Base-by-base conservation (phyloP, 2,113 vertebrate species). In the Dermatemys mawii region DNA sequence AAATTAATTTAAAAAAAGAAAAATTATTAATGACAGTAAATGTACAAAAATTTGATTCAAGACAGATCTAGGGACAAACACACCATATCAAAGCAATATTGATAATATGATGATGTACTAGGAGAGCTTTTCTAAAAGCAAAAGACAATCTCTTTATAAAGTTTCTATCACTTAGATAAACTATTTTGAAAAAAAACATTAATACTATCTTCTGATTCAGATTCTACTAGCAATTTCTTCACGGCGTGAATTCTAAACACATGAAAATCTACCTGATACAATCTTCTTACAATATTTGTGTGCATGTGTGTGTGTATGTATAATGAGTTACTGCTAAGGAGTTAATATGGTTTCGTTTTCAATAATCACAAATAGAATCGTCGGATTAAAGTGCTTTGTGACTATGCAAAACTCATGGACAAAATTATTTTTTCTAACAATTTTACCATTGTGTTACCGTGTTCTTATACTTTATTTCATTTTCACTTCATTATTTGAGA, bases 341-440 rank as follows among this genome's bases (percentile, higher is more conserved):
- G 55, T 60, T 60, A 32, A 8, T 70, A 38, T 70, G 63, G 63
- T 70, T 70, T 35, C 63, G 1, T 38, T 70, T 70, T 70, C 32
- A 70, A 22, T n/a, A 38, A 70, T 11, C 19, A 70, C n/a, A 38
- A 38, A n/a, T 19, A 73, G 4, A 73, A 73, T 5, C 10, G 9
- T 70, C 8, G 2, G 1, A 26, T 0, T 1, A 6, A 86, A 22
- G 1, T 1, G 70, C 35, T 22, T 73, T 73, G n/a, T 81, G 46
- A 32, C 78, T 2, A 29, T 5, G 19, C 88, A 60, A 78, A 51
- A 73, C 0, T 32, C 63, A 44, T 2, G 73, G 80, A 29, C 55
- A 60, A 35, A 26, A 1, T 41, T 3, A 0, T 11, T 35, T 14
- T 92, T 83, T 88, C 73, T 21, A 38, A n/a, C 83, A 70, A 3